phyloP scores from a whole-genome alignment of 2,113 vertebrate genomes.

The Tursiops truncatus region DNA sequence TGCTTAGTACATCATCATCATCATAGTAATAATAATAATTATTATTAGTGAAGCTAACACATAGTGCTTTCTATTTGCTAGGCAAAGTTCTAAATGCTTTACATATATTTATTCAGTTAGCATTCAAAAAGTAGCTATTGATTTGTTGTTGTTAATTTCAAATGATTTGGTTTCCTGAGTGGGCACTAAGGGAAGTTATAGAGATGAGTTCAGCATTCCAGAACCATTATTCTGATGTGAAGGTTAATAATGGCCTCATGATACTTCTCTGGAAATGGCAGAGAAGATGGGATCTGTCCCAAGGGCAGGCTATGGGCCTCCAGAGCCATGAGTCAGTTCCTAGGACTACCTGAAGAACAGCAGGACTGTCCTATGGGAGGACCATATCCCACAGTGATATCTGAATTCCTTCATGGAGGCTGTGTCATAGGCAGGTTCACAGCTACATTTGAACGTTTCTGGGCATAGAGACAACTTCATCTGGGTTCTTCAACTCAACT shows the following conservation, averaged over 20 bases:
- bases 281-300: too few species aligned
- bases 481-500: neutral
- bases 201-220: neutral
- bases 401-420: neutral
- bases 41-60: neutral
- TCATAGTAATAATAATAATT: neutral
- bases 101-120: neutral
- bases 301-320: neutral
- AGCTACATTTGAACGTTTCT: neutral
- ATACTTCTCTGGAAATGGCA: neutral
- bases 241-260: neutral
- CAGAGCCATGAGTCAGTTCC: neutral
- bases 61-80: neutral
- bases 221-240: neutral
- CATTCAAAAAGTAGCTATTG: neutral
- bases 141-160: neutral
- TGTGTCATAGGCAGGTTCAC: neutral
- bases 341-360: neutral
- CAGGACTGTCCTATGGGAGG: neutral
- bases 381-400: too few species aligned
- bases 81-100: neutral
- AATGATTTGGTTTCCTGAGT: neutral
- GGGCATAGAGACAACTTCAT: neutral
- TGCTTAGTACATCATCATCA: neutral
- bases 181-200: neutral